Percentiles rank a stretch among this genome's conserved stretches.
phyloP scores from a whole-genome alignment of 2,113 vertebrate genomes.

The Menura novaehollandiae region DNA sequence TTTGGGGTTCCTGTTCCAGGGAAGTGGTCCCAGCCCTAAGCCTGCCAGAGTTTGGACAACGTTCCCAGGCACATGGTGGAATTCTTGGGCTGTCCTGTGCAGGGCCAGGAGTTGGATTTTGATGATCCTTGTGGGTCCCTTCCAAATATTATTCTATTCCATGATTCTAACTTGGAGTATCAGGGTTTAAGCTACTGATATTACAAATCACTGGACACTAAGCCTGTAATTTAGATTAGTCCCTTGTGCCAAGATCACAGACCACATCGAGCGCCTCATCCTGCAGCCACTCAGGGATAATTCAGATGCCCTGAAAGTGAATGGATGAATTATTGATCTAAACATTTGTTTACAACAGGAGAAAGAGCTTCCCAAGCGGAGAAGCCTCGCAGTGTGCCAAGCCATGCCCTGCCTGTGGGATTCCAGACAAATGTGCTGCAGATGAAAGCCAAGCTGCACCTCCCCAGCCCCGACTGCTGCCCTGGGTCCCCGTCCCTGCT shows the following conservation, averaged over 20 bases:
- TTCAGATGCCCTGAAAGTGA: neutral
- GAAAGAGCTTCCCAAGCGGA: neutral
- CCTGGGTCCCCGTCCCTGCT: neutral
- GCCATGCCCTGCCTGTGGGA: neutral
- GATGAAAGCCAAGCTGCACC: constrained; percentile 54
- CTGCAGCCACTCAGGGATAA: neutral
- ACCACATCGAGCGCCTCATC: neutral
- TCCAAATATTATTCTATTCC: neutral
- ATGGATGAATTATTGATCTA: neutral
- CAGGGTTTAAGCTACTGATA: neutral
- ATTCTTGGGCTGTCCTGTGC: neutral
- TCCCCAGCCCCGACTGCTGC: neutral
- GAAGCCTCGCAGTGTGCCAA: neutral
- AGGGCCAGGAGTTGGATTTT: neutral
- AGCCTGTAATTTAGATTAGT: neutral
- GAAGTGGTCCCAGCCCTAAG: neutral
- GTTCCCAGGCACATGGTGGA: neutral
- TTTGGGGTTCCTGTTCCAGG: neutral
- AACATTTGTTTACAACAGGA: neutral
- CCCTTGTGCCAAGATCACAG: neutral
- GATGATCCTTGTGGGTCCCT: neutral
- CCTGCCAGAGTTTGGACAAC: neutral
- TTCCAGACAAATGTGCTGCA: constrained; percentile 18
- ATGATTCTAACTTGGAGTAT: neutral
- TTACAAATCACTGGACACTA: neutral